Conservation (phyloP, 2,797 vertebrate genomes). For the Urocyon cinereoargenteus region DNA sequence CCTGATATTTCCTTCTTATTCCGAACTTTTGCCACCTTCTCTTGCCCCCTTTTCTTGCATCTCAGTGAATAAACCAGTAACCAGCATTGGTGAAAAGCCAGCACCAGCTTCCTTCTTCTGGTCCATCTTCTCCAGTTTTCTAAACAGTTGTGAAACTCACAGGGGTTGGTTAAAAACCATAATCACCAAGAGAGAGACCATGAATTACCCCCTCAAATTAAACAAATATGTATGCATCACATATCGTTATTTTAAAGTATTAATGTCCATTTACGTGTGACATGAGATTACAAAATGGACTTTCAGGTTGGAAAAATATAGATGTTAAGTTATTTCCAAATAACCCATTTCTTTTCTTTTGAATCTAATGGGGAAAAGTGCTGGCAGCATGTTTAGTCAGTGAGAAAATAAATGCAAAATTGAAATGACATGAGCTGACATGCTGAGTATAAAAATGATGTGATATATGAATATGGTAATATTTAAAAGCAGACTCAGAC, state of each 20-base stretch:
- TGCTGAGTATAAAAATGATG: not conserved
- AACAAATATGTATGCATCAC: not conserved
- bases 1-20: not conserved
- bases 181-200: not conserved
- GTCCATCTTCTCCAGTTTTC: not conserved
- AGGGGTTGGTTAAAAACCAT: not conserved
- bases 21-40: not conserved
- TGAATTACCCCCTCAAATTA: not conserved
- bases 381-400: not conserved
- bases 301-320: conserved; percentile 36
- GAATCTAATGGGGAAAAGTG: not conserved
- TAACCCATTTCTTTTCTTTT: not conserved
- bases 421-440: conserved; percentile 64
- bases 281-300: not conserved
- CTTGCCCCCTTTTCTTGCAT: not conserved
- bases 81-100: not conserved
- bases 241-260: conserved; percentile 1
- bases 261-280: not conserved
- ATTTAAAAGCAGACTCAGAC: not conserved
- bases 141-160: not conserved
- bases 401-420: conserved; percentile 55
- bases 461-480: not conserved
- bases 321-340: conserved; percentile 35
- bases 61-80: not conserved
- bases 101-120: not conserved